A percentile compares a stretch with the other conserved stretches of the same genome.
Evolutionary conservation across 1,140 invertebrate genomes (phyloP).

Genomic region (Bombus waltoni): DNA sequence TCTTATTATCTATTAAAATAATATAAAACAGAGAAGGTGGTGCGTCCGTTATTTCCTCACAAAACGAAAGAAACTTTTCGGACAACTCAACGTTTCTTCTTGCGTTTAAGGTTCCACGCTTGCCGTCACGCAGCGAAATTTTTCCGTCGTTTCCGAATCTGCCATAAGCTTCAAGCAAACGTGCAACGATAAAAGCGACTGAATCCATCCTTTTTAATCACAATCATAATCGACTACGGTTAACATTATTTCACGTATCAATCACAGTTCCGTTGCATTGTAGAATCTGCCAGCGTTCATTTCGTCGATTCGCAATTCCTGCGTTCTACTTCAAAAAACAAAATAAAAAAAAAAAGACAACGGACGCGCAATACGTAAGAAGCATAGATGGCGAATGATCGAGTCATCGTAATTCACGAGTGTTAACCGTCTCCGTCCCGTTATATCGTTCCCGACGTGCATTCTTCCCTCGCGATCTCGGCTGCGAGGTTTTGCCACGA

Average conservation of each 20-base stretch:
- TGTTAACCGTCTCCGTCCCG: background rate
- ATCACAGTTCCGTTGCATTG: no score
- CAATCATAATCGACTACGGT: no score
- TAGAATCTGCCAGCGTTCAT: background rate
- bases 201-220: no score
- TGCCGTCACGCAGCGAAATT: background rate
- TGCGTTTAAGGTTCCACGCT: no score
- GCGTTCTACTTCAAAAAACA: background rate
- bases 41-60: no score
- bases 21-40: no score
- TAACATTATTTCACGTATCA: no score
- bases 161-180: no score
- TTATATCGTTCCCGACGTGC: background rate
- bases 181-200: background rate
- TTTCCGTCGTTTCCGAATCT: background rate
- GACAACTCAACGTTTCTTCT: no score
- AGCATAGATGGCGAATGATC: background rate
- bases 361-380: background rate
- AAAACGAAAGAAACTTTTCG: no score
- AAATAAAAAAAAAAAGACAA: background rate
- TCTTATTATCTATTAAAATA: no score
- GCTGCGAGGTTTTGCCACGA: conserved; percentile 72
- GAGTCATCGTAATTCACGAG: background rate
- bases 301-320: no score
- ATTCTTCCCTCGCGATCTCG: conserved; percentile 22